A percentile compares a stretch with the other conserved stretches of the same genome.
phyloP scores from a whole-genome alignment of 2,888 invertebrate genomes.

The Lathronympha strigana region DNA sequence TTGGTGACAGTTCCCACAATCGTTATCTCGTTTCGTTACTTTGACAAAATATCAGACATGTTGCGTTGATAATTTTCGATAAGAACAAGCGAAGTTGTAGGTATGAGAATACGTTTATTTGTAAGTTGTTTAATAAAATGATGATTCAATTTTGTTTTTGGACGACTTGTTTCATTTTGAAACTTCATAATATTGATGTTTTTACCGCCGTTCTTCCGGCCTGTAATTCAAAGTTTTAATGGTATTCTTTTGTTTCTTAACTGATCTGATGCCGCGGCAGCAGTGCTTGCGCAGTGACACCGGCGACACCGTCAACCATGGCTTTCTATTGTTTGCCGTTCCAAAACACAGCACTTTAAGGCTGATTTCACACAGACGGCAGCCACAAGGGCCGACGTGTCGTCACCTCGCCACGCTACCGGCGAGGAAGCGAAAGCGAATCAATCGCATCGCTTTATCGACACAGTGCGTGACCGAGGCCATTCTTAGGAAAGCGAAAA shows the following conservation, averaged over 20 bases:
- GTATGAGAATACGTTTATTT: conserved; percentile 1
- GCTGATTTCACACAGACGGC: conserved; percentile 61
- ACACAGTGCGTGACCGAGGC: conserved; percentile 78
- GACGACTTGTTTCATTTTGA: conserved; percentile 13
- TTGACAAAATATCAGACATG: conserved; percentile 35
- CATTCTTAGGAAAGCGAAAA: conserved; percentile 81
- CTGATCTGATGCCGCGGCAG: conserved; percentile 16
- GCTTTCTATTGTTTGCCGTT: conserved; percentile 48
- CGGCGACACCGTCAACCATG: conserved; percentile 30
- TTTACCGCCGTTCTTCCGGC: background rate
- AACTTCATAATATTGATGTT: conserved; percentile 1
- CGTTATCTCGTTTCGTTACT: conserved; percentile 24
- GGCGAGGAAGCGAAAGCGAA: conserved; percentile 80
- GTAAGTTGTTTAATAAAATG: conserved; percentile 5
- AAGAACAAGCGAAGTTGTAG: conserved; percentile 9
- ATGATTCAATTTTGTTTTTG: conserved; percentile 18
- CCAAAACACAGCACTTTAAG: conserved; percentile 57
- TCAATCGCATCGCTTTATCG: conserved; percentile 73
- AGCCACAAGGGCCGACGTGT: conserved; percentile 74
- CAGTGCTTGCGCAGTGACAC: conserved; percentile 35
- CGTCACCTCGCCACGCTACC: conserved; percentile 64
- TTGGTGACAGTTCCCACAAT: conserved; percentile 28
- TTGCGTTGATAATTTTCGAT: conserved; percentile 19
- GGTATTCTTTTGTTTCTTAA: conserved; percentile 28
- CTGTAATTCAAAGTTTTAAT: background rate